A percentile compares a stretch with the other conserved stretches of the same genome.
These are phyloP conservation scores for Trochalopteron elliotii DNA, from an alignment of 2,113 vertebrate species.

Conservation along the genomic window DNA sequence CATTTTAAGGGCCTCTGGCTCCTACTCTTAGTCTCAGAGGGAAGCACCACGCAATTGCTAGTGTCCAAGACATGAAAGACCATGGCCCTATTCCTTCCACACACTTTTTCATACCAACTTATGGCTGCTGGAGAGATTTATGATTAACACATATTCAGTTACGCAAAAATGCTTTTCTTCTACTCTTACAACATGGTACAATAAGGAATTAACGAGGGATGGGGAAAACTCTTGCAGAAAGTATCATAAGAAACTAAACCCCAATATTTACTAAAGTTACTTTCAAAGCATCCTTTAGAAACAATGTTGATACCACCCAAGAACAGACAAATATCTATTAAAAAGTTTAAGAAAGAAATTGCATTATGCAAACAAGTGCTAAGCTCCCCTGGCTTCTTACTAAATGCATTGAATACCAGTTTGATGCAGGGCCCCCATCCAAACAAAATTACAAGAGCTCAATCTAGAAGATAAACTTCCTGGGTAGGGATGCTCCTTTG, in stretches of 20 bases:
- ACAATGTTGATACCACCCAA: neutral
- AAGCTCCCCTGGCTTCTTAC: neutral
- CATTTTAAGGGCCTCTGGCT: too few species aligned
- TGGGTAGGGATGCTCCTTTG: neutral
- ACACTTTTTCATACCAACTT: neutral
- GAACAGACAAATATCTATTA: neutral
- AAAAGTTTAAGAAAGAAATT: neutral
- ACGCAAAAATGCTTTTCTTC: neutral
- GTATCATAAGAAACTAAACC: neutral
- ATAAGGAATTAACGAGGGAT: neutral
- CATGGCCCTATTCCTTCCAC: neutral
- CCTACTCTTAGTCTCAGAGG: neutral
- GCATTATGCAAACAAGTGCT: neutral
- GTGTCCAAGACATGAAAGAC: neutral
- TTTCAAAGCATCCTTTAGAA: neutral
- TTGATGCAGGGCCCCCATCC: neutral
- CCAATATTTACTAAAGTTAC: neutral
- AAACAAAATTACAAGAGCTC: neutral
- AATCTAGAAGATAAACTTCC: neutral
- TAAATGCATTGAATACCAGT: neutral
- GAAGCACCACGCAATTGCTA: neutral
- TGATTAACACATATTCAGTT: neutral
- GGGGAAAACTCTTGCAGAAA: neutral
- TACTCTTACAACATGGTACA: neutral
- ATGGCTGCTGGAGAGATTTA: neutral